Base-by-base conservation (phyloP, 2,797 vertebrate species). In the Mormyrops boulengeri region DNA sequence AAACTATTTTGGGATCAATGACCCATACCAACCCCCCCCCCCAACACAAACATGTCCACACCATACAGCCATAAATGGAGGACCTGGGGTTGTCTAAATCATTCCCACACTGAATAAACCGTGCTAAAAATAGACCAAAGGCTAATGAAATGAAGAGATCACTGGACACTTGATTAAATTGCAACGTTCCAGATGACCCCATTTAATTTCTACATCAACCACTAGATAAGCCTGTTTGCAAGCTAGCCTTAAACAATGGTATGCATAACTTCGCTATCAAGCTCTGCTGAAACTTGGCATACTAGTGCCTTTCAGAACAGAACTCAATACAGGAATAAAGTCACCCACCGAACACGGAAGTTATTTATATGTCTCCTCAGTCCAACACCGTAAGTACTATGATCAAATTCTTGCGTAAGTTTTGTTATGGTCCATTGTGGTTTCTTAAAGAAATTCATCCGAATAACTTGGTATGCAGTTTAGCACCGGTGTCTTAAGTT, bases 141-240 rank as follows among this genome's bases (percentile, higher is more conserved):
- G 52, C 88, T 91, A 93, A 92, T 93, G 92, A 93, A 93, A 92
- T 91, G 91, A 92, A 92, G 91, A 92, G 89, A 91, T 92, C 66
- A 86, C 77, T 22, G 87, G 88, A 87, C 88, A 88, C 88, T 91
- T 91, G 89, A 92, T 92, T 90, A 88, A 92, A 90, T 89, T 77
- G 87, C 92, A 91, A 69, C 26, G 77, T 89, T 91, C 90, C 90
- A 90, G 90, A 82, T 89, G 87, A 52, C 66, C 89, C 88, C 49
- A 88, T 91, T 91, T 92, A 82, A 91, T 89, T 91, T 80, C 85
- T 77, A 87, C 89, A 90, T 90, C 87, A 89, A n/a, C 82, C 82
- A 47, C 19, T 44, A 50, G 82, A 49, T 5, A n/a, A 30, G 47
- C 19, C 44, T 30, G 19, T 85, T n/a, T 22, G 8, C 19, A 50